Conservation (phyloP, 2,113 vertebrate genomes). For the Apus apus region DNA sequence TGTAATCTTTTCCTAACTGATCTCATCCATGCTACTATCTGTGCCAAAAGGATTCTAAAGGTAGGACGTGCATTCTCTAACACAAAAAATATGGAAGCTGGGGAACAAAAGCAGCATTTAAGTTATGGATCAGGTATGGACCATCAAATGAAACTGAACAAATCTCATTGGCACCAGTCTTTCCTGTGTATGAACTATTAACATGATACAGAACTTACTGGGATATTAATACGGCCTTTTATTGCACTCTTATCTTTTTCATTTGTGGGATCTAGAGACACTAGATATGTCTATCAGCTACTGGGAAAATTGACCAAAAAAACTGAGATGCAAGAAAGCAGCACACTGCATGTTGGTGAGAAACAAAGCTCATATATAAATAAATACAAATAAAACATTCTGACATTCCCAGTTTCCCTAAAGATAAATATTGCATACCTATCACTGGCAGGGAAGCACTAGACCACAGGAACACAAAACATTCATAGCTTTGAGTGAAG, state of each 20-base stretch:
- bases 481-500: not conserved
- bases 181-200: not conserved
- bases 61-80: not conserved
- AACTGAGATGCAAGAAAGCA: not conserved
- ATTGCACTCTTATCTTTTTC: not conserved
- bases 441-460: not conserved
- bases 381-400: not conserved
- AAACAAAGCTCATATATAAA: not conserved
- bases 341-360: accelerated
- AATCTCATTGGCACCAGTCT: not conserved
- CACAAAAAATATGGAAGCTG: not conserved
- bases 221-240: not conserved
- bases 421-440: not conserved
- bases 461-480: not conserved
- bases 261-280: not conserved
- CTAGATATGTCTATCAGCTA: not conserved
- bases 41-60: not conserved
- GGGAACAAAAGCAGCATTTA: not conserved
- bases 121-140: not conserved
- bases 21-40: not conserved
- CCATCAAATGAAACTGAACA: not conserved
- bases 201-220: not conserved
- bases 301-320: not conserved
- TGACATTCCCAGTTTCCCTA: not conserved
- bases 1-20: not conserved